These are phyloP conservation scores for Melolontha melolontha DNA, from an alignment of 2,888 invertebrate genomes.

Conservation along the genomic window DNA sequence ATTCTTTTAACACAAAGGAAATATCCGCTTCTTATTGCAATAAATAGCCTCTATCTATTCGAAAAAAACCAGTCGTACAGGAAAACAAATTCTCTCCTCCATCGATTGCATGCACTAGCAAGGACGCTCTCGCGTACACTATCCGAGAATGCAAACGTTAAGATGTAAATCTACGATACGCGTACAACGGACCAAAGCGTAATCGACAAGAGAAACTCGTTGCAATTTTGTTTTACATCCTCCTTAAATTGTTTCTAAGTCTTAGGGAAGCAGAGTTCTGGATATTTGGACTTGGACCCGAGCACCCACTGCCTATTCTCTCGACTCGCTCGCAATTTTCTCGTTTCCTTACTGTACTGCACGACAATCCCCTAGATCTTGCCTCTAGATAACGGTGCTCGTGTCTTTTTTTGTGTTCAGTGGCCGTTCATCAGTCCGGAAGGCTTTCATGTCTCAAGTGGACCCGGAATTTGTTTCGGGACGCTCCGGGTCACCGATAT, in stretches of 20 bases:
- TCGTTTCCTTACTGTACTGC: too few species aligned
- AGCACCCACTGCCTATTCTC: background rate
- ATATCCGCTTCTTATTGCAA: constrained; percentile 16
- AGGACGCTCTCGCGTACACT: constrained; percentile 14
- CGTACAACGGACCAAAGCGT: constrained; percentile 35
- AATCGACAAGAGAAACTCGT: constrained; percentile 38
- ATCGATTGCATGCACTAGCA: background rate
- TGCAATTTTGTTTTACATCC: constrained; percentile 38
- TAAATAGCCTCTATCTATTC: constrained; percentile 30
- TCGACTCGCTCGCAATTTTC: too few species aligned
- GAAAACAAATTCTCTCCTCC: constrained; percentile 29
- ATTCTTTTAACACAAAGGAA: constrained; percentile 37
- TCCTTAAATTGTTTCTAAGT: constrained; percentile 28
- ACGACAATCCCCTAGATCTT: constrained; percentile 28
- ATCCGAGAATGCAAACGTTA: constrained; percentile 38
- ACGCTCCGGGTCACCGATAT: constrained; percentile 30
- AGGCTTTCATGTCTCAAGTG: constrained; percentile 21
- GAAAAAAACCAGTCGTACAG: constrained; percentile 17
- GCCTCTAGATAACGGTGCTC: constrained; percentile 26
- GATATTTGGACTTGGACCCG: constrained; percentile 1
- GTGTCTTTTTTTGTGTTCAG: constrained; percentile 9
- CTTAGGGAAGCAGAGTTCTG: constrained; percentile 1
- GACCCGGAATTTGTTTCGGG: constrained; percentile 31
- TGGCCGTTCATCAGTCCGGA: constrained; percentile 27
- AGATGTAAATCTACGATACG: constrained; percentile 33